These are phyloP conservation scores for Oxyteleia sp. DNA, from an alignment of 2,888 invertebrate genomes.

Conservation along the genomic window DNA sequence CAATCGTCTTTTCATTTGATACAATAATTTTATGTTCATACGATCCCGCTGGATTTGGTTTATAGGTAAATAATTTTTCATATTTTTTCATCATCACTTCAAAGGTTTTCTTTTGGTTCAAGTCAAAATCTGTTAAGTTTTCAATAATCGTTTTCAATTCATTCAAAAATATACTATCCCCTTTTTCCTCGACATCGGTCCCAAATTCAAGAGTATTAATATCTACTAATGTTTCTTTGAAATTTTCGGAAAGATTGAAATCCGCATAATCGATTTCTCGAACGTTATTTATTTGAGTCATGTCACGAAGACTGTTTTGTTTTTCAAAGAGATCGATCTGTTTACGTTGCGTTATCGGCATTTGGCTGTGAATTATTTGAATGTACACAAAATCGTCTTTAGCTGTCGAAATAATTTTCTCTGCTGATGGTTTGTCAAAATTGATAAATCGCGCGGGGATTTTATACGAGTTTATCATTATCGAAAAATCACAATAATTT, in stretches of 20 bases:
- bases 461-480: not conserved
- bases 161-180: not conserved
- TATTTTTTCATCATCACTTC: slow-evolving; percentile 7
- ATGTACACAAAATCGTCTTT: no score
- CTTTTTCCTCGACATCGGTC: not conserved
- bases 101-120: slow-evolving; percentile 10
- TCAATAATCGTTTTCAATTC: not conserved
- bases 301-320: no score
- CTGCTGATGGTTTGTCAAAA: no score
- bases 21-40: slow-evolving; percentile 75
- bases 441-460: no score
- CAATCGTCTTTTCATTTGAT: not conserved
- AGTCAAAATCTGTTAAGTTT: not conserved
- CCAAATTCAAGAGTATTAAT: not conserved
- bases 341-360: no score
- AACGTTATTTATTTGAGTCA: no score
- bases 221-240: no score
- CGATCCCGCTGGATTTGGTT: slow-evolving; percentile 65
- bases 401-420: no score
- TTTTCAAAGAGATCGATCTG: no score
- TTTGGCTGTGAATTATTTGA: no score
- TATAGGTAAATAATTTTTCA: slow-evolving; percentile 65
- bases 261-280: no score
- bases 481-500: slow-evolving; percentile 38
- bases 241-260: no score